Conservation (phyloP, 2,797 vertebrate species). For the Phalloptychus januarius region DNA sequence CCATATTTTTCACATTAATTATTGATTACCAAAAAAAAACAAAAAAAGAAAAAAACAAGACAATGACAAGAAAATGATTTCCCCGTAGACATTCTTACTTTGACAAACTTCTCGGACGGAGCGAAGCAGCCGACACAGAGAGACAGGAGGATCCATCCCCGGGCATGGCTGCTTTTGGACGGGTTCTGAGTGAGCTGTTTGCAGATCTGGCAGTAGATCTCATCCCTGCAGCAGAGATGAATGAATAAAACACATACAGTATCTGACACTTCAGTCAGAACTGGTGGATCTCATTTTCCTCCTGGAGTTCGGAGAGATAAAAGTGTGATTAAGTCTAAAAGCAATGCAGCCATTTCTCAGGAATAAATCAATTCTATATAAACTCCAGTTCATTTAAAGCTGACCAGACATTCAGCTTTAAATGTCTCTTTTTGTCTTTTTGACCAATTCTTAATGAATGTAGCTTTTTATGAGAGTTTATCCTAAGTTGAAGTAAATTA, state of each 20-base stretch:
- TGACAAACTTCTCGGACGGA: slow-evolving; percentile 96
- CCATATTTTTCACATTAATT: not conserved
- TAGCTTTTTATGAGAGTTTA: not conserved
- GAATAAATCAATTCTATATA: not conserved
- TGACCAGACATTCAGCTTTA: not conserved
- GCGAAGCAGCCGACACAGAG: slow-evolving; percentile 96
- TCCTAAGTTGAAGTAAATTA: not conserved
- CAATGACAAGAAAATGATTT: not conserved
- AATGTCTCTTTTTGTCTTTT: not conserved
- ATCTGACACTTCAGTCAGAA: not conserved
- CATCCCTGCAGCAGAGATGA: slow-evolving; percentile 82
- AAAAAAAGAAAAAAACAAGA: no score
- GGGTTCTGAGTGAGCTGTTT: slow-evolving; percentile 96
- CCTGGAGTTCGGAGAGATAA: no score
- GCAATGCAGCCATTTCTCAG: not conserved
- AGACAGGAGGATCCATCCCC: slow-evolving; percentile 97
- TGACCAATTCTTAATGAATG: not conserved
- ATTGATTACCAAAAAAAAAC: not conserved
- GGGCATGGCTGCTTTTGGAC: slow-evolving; percentile 95
- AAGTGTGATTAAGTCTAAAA: not conserved
- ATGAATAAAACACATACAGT: not conserved
- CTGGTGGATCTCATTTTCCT: not conserved
- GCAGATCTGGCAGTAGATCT: slow-evolving; percentile 98
- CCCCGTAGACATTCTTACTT: slow-evolving; percentile 78
- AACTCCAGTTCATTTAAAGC: not conserved